Percentiles rank a stretch among this genome's conserved stretches.
Evolutionary conservation across 2,113 vertebrate genomes (phyloP).

Genomic region (Cynoglossus semilaevis): DNA sequence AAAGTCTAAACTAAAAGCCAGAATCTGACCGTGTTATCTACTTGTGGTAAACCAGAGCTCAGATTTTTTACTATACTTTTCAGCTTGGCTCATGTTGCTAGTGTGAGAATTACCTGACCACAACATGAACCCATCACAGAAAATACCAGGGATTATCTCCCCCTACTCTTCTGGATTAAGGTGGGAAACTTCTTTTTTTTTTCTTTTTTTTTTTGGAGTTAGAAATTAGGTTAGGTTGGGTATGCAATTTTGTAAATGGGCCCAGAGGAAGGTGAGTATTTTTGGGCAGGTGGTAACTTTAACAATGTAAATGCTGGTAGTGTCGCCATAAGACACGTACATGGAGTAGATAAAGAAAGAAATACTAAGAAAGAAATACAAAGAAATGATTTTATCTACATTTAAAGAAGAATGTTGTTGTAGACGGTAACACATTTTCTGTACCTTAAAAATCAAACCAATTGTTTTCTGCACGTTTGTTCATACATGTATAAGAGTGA

Average conservation of each 20-base stretch:
- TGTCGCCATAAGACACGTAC: neutral
- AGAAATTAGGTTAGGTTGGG: conserved; percentile 37
- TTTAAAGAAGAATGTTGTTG: no score
- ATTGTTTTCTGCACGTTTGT: no score
- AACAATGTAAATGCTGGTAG: neutral
- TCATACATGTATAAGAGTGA: no score
- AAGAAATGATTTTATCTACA: no score
- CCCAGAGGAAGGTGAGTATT: conserved; percentile 5
- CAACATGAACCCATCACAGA: conserved; percentile 49
- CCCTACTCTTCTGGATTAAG: conserved; percentile 60
- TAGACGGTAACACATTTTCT: no score
- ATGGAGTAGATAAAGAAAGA: no score
- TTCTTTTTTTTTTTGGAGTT: conserved; percentile 27
- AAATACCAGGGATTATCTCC: conserved; percentile 52
- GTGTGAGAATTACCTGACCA: conserved; percentile 59
- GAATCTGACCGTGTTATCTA: no score
- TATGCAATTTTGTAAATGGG: conserved; percentile 50
- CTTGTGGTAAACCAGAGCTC: no score
- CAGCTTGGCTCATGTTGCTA: conserved; percentile 22
- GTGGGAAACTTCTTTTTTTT: conserved; percentile 41
- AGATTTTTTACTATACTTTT: neutral
- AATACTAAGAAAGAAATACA: no score
- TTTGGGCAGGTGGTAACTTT: conserved; percentile 10
- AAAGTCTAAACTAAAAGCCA: conserved; percentile 9
- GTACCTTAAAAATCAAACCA: no score